phyloP scores from a whole-genome alignment of 2,797 vertebrate species.

The Rhinichthys osculus region DNA sequence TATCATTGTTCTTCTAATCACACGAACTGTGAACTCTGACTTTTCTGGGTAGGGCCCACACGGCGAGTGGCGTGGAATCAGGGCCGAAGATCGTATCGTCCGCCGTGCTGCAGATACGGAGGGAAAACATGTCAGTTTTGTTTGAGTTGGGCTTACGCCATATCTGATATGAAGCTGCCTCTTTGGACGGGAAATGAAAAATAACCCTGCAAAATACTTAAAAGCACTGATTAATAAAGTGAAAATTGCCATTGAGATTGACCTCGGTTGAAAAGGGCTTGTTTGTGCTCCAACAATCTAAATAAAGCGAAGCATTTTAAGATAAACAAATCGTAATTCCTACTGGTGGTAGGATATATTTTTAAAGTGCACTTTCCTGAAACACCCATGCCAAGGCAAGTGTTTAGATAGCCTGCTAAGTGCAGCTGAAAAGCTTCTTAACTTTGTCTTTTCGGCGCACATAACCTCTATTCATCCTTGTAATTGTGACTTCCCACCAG shows the following conservation, averaged over 20 bases:
- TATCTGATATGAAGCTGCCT: conserved; percentile 70
- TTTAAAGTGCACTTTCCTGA: not conserved
- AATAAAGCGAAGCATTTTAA: conserved; percentile 12
- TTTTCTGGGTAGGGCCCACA: conserved; percentile 64
- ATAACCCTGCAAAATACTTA: conserved; percentile 67
- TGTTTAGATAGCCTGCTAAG: conserved; percentile 26
- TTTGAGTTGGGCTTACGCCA: conserved; percentile 75
- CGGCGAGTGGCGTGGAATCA: conserved; percentile 62
- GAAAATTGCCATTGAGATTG: conserved; percentile 60
- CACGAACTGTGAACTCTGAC: conserved; percentile 59
- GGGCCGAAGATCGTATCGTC: conserved; percentile 62
- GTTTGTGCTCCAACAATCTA: conserved; percentile 10
- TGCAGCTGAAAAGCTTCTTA: conserved; percentile 17
- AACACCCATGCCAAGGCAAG: not conserved
- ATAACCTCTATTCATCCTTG: conserved; percentile 34
- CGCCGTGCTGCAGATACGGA: conserved; percentile 42
- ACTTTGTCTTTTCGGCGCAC: not conserved
- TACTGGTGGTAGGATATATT: conserved; percentile 10
- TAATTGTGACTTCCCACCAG: conserved; percentile 19
- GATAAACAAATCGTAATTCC: not conserved
- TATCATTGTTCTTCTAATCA: conserved; percentile 64
- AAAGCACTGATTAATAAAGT: conserved; percentile 71
- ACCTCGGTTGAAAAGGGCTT: conserved; percentile 15
- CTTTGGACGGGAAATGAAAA: conserved; percentile 77
- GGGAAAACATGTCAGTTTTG: conserved; percentile 63